These are phyloP conservation scores for Pocillopora damicornis DNA, from an alignment of 64 coral and sea anemone genomes.

Conservation along the genomic window DNA sequence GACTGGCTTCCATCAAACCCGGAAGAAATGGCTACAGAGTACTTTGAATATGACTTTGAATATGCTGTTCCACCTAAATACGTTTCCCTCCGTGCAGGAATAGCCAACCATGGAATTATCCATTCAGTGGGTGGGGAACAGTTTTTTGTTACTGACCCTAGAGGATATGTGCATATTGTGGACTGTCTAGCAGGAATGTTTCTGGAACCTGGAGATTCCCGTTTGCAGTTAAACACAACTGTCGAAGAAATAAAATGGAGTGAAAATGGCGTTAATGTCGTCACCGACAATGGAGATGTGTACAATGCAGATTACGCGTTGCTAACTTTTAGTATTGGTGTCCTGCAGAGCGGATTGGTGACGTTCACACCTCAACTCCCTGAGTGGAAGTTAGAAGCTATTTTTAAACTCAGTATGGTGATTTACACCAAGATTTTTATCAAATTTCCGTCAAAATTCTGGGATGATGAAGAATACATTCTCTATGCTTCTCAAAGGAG, in stretches of 20 bases:
- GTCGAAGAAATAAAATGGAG: conserved; percentile 52
- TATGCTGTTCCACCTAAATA: conserved; percentile 65
- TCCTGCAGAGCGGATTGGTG: conserved; percentile 56
- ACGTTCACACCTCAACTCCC: conserved; percentile 52
- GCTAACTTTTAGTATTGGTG: conserved; percentile 77
- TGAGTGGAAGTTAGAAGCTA: conserved; percentile 54
- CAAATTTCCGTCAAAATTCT: conserved; percentile 77
- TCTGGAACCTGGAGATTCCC: conserved; percentile 25
- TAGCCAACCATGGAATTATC: conserved; percentile 43
- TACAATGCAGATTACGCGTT: conserved; percentile 59
- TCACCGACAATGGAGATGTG: conserved; percentile 30
- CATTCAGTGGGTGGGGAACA: conserved; percentile 41
- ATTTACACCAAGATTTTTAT: conserved; percentile 81
- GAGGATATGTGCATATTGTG: conserved; percentile 55
- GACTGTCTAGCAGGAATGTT: conserved; percentile 57
- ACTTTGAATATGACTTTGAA: conserved; percentile 71
- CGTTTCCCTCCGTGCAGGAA: conserved; percentile 26
- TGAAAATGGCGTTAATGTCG: conserved; percentile 36
- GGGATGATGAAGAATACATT: conserved; percentile 72
- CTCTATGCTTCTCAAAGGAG: conserved; percentile 60
- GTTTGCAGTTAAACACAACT: conserved; percentile 55
- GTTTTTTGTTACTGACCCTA: conserved; percentile 64
- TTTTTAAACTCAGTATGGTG: conserved; percentile 76
- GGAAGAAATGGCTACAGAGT: conserved; percentile 51
- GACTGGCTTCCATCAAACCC: conserved; percentile 48